phyloP scores from a whole-genome alignment of 2,888 invertebrate species.

The Sipha maydis region DNA sequence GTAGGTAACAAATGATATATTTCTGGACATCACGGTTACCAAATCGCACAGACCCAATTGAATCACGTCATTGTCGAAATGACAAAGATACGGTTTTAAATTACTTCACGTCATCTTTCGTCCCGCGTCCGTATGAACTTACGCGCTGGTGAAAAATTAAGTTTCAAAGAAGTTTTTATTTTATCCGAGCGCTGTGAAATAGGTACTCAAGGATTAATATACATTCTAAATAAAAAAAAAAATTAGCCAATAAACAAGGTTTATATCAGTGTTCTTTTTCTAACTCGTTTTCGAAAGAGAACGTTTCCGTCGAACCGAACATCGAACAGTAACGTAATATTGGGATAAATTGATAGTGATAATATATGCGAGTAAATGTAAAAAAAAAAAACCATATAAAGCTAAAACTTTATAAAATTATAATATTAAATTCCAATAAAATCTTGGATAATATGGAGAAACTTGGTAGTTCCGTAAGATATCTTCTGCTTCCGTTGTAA shows the following conservation, averaged over 20 bases:
- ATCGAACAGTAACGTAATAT: background rate
- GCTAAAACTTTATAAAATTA: too few relatives aligned
- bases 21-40: background rate
- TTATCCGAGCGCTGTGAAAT: background rate
- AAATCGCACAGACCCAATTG: background rate
- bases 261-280: slow-evolving; percentile 17
- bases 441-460: too few relatives aligned
- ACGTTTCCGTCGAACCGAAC: background rate
- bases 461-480: too few relatives aligned
- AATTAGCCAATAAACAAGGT: slow-evolving; percentile 1
- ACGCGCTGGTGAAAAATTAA: background rate
- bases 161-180: background rate
- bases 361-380: too few relatives aligned
- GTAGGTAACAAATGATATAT: background rate
- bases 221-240: slow-evolving; percentile 11
- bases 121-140: too few relatives aligned
- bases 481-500: too few relatives aligned
- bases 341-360: too few relatives aligned
- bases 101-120: background rate
- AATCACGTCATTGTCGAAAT: background rate
- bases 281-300: background rate
- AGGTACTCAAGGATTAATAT: background rate
- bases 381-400: too few relatives aligned
- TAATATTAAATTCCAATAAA: too few relatives aligned
- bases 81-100: background rate